phyloP scores from a whole-genome alignment of 2,888 invertebrate genomes.

The Eudemis profundana region DNA sequence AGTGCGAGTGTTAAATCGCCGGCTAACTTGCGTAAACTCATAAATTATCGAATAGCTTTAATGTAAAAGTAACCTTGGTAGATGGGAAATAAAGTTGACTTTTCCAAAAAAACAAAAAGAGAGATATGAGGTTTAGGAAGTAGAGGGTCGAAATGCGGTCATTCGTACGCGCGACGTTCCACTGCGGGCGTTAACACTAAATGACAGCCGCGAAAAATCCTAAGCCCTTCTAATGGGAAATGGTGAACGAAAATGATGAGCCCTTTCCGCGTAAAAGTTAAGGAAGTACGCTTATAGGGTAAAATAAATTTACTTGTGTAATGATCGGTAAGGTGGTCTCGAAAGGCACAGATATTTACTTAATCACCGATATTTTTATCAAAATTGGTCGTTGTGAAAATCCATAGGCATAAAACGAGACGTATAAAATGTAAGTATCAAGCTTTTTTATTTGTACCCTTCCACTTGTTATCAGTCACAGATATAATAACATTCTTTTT shows the following conservation, averaged over 20 bases:
- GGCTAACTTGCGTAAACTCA: background rate
- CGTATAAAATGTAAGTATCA: too few relatives aligned
- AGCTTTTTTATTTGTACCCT: too few relatives aligned
- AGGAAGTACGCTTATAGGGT: background rate
- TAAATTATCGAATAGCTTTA: background rate
- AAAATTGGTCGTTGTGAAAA: too few relatives aligned
- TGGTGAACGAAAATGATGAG: conserved; percentile 71
- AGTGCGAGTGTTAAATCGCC: conserved; percentile 61
- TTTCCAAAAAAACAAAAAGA: background rate
- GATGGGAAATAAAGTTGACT: background rate
- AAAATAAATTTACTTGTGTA: too few relatives aligned
- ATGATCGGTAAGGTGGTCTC: too few relatives aligned
- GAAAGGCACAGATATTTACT: too few relatives aligned
- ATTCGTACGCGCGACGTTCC: conserved; percentile 80
- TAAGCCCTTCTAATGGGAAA: conserved; percentile 70
- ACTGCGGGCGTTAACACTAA: conserved; percentile 82
- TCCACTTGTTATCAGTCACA: too few relatives aligned
- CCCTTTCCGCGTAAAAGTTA: background rate
- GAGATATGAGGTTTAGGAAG: conserved; percentile 16
- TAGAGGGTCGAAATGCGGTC: conserved; percentile 61
- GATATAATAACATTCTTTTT: too few relatives aligned
- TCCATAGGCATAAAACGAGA: too few relatives aligned
- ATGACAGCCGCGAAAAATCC: conserved; percentile 82
- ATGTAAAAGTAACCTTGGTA: background rate
- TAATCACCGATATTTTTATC: too few relatives aligned